Conservation (phyloP, 2,888 invertebrate genomes). For the Aporophyla nigra region DNA sequence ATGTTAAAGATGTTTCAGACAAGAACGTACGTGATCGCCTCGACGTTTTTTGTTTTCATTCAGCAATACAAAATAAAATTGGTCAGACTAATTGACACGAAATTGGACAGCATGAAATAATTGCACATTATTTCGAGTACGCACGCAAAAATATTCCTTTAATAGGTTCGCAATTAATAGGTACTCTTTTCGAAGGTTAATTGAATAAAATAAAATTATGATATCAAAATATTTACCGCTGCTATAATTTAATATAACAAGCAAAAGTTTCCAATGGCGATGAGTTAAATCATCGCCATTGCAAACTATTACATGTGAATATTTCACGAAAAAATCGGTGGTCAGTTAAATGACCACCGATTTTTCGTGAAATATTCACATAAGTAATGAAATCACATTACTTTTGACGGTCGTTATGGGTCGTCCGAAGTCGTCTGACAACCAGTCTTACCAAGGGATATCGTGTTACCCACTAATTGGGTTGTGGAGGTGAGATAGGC, state of each 20-base stretch:
- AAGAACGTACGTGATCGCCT: not conserved
- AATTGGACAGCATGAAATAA: conserved; percentile 15
- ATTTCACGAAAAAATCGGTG: too few species aligned
- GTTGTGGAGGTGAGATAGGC: too few species aligned
- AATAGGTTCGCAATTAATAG: not conserved
- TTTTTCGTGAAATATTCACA: not conserved
- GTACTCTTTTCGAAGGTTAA: not conserved
- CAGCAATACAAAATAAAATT: not conserved
- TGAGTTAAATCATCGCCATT: not conserved
- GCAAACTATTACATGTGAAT: too few species aligned
- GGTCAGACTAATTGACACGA: conserved; percentile 1
- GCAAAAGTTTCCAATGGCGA: not conserved
- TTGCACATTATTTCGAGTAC: not conserved
- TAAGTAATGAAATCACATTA: not conserved
- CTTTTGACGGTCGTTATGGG: too few species aligned
- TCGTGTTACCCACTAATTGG: too few species aligned
- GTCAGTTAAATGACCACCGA: too few species aligned
- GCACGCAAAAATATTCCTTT: not conserved
- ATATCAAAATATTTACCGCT: not conserved
- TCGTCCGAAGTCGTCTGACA: too few species aligned
- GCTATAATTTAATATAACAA: not conserved
- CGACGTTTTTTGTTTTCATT: conserved; percentile 11
- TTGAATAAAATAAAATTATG: conserved; percentile 6
- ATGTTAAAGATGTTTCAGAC: conserved; percentile 65
- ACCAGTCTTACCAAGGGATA: too few species aligned